Percentiles rank a stretch among this genome's conserved stretches.
phyloP scores from a whole-genome alignment of 2,113 vertebrate species.

The Oreocharis arfaki region DNA sequence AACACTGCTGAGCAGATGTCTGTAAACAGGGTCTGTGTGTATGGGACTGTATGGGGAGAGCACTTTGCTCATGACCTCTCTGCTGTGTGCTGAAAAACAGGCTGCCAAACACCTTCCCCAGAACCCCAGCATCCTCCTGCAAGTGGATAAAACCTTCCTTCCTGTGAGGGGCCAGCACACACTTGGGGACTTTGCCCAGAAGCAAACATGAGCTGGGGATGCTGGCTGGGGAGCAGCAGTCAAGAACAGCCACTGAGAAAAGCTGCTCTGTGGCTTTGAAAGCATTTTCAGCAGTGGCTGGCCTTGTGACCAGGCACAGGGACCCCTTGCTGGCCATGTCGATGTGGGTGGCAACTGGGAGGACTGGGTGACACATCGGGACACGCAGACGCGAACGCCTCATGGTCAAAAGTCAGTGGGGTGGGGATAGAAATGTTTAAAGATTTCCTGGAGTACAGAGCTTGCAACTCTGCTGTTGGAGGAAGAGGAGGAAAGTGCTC shows the following conservation, averaged over 20 bases:
- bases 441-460: accelerated
- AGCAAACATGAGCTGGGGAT: accelerated
- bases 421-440: accelerated
- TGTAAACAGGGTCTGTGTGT: background rate
- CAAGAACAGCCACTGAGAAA: background rate
- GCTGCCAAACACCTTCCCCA: accelerated
- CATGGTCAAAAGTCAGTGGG: background rate
- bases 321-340: accelerated
- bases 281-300: accelerated
- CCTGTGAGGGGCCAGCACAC: background rate
- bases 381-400: accelerated
- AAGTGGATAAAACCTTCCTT: background rate
- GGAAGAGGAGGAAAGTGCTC: background rate
- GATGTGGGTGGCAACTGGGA: accelerated
- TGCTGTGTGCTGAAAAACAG: background rate
- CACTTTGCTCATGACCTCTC: accelerated
- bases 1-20: background rate
- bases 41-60: accelerated
- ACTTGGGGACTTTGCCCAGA: background rate
- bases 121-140: accelerated
- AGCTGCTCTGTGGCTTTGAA: background rate
- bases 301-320: background rate
- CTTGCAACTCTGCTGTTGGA: accelerated
- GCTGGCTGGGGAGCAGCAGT: background rate
- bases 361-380: accelerated